Base-by-base conservation (phyloP, 2,888 invertebrate genomes). In the Orthosia gracilis region DNA sequence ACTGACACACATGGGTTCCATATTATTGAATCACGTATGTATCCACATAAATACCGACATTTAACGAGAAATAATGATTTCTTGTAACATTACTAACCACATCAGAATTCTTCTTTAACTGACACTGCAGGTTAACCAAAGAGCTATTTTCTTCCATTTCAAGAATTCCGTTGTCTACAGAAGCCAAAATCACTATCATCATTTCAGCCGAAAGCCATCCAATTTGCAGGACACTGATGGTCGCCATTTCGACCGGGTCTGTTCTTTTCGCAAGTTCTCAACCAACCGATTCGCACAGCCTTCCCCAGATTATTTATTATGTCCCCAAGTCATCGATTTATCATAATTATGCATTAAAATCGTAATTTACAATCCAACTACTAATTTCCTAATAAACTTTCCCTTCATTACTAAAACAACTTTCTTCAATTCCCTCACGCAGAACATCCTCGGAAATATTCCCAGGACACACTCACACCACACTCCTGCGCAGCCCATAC, bases 401-500 rank as follows among this genome's bases (percentile, higher is more conserved):
- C 23, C 9, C 26, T 69, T 69, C 17, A 52, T 31, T 57, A 52
- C 4, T 21, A 59, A 45, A 2, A 47, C 0, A 2, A 69, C 47
- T 82, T 77, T 77, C 82, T 45, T 50, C 18, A 1, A 67, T 57
- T 26, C 49, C 17, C n/a, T 12, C n/a, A n/a, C n/a, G 9, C 15
- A 69, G 23, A 18, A 61, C 21, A 49, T 50, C 64, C 17, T 54
- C 26, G 55, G 59, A 70, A 64, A 78, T 64, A 74, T 75, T 70
- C 79, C 74, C 73, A 80, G 73, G 68, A 79, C 66, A 58, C 47
- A 58, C 52, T 15, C 49, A 21, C 31, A 58, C 23, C 23, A 50
- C 69, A 79, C 72, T 82, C 73, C 26, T n/a, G 76, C 80, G 70
- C 78, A 73, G 76, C 69, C 74, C 81, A 85, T 82, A 80, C 80